Evolutionary conservation across 2,797 vertebrate genomes (phyloP).

Genomic region (Cryptoprocta ferox): DNA sequence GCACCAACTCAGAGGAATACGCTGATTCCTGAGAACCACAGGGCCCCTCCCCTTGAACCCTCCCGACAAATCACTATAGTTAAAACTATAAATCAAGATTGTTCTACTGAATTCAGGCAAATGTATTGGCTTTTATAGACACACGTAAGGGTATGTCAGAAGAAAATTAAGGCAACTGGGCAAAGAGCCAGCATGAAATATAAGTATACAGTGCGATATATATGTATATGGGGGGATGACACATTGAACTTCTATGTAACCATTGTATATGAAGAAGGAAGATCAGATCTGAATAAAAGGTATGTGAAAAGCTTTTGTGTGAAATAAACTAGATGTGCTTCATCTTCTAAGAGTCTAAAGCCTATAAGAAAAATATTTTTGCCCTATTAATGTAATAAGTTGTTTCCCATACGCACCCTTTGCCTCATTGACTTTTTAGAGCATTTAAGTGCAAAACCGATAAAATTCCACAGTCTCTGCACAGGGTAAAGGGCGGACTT

Average conservation of each 20-base stretch:
- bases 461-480: not conserved
- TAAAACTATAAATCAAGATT: not conserved
- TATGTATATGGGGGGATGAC: not conserved
- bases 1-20: not conserved
- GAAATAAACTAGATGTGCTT: not conserved
- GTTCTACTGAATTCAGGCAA: not conserved
- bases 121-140: not conserved
- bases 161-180: not conserved
- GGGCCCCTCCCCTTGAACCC: not conserved
- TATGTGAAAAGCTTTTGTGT: not conserved
- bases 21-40: fast-evolving
- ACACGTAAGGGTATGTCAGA: not conserved
- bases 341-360: not conserved
- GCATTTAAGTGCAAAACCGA: not conserved
- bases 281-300: not conserved
- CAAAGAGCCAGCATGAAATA: not conserved
- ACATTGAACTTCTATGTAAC: not conserved
- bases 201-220: not conserved
- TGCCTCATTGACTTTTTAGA: conserved; percentile 6
- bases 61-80: not conserved
- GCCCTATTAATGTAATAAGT: not conserved
- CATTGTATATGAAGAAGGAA: not conserved
- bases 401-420: not conserved
- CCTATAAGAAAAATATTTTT: not conserved
- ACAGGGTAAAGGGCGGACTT: not conserved